Evolutionary conservation across 2,797 vertebrate species (phyloP).

Genomic region (Coreius guichenoti): DNA sequence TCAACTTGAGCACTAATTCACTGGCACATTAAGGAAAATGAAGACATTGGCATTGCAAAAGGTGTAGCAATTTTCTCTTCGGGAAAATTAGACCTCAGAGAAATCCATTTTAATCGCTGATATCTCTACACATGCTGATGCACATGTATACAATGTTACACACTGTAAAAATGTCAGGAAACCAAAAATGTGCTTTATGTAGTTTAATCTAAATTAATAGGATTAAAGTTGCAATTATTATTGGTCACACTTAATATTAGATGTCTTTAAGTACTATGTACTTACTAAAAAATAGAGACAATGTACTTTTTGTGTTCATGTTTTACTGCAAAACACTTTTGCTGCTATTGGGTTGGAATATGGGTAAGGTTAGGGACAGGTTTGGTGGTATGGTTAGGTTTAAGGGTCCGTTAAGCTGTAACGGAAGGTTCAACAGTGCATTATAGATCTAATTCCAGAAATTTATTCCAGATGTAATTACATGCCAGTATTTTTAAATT

Average conservation of each 20-base stretch:
- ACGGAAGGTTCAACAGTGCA: background rate
- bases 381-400: background rate
- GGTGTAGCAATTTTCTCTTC: background rate
- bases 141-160: background rate
- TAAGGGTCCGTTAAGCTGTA: too few species aligned
- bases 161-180: background rate
- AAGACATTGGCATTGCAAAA: background rate
- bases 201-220: background rate
- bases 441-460: background rate
- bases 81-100: background rate
- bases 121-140: background rate
- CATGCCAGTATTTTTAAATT: background rate
- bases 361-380: background rate
- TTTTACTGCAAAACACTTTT: background rate
- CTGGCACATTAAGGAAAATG: background rate
- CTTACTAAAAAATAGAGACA: background rate
- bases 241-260: background rate
- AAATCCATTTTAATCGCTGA: background rate
- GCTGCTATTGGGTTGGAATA: background rate
- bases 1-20: constrained; percentile 24
- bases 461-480: background rate
- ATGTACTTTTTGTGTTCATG: background rate
- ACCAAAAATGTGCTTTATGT: background rate
- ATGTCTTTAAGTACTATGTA: background rate
- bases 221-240: background rate